phyloP scores from a whole-genome alignment of 2,797 vertebrate genomes.

The Falco concolor region DNA sequence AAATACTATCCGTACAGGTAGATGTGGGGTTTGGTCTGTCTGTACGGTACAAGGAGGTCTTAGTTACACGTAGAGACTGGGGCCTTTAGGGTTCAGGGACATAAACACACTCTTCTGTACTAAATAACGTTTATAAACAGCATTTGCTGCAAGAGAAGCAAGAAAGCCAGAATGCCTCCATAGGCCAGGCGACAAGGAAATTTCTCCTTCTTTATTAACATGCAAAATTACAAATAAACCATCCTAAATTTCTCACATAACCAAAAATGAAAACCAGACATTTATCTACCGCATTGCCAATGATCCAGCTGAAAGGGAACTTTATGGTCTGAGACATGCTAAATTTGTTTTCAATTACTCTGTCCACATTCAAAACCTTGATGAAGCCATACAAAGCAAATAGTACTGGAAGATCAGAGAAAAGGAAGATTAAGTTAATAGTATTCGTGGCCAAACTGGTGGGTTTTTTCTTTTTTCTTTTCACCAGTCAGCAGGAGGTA shows the following conservation, averaged over 20 bases:
- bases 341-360: slow-evolving; percentile 77
- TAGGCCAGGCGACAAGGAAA: neutral
- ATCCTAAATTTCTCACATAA: slow-evolving; percentile 71
- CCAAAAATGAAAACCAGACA: slow-evolving; percentile 76
- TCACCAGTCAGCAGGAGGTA: slow-evolving; percentile 54
- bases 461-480: neutral
- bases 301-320: slow-evolving; percentile 46
- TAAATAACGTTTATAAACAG: neutral
- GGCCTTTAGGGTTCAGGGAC: neutral
- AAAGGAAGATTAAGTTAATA: slow-evolving; percentile 34
- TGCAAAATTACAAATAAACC: slow-evolving; percentile 73
- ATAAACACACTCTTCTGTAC: neutral
- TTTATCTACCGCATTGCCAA: slow-evolving; percentile 65
- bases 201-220: slow-evolving; percentile 40
- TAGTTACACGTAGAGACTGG: neutral
- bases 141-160: neutral
- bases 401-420: slow-evolving; percentile 62
- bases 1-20: neutral
- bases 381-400: slow-evolving; percentile 64
- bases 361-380: slow-evolving; percentile 57
- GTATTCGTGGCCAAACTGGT: neutral
- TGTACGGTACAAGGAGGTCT: neutral
- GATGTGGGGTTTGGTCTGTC: neutral
- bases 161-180: slow-evolving; percentile 9
- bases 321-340: slow-evolving; percentile 59